Base-by-base conservation (phyloP, 1,140 invertebrate genomes). In the Watersipora subatra region DNA sequence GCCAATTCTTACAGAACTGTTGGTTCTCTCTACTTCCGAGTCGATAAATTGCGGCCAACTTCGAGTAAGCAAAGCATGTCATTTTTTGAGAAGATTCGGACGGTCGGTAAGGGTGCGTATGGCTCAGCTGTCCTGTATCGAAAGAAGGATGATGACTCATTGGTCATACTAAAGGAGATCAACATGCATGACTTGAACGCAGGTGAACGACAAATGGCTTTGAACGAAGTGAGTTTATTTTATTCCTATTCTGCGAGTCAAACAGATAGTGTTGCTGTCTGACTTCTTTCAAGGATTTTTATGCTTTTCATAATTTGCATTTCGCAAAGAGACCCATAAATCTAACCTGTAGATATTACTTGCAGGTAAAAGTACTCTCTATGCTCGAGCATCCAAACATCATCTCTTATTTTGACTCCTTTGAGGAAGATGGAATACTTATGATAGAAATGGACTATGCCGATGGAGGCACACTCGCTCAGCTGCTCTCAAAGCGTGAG, bases 381-480 rank as follows among this genome's bases (percentile, higher is more conserved):
- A 83, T 85, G 70, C 73, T 90, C 22, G 83, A 87, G 69, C 88
- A 90, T 77, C 86, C 87, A 2, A 87, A 89, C 73, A 89, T 90
- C 59, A 86, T 83, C 59, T 86, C 85, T 69, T 90, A 90, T 73
- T 85, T 85, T 70, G 87, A 89, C 65, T 88, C 86, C 73, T 90
- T 88, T 76, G 86, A 88, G 74, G 83, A 84, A 73, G 85, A 89
- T 72, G 86, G 87, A 1, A 81, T 85, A 27, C 75, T 90, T 2
- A 86, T 88, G 79, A 89, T 89, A 66, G 87, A 90, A 78, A 90
- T 89, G 87, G 88, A 90, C 74, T 90, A 88, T 76, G 88, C 87
- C 20, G 87, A 89, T 76, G 86, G 86, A 24, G 88, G 83, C 28
- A 90, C 86, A 1, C 69, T 90, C 62, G 83, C 85, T 1, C 86